Conservation (phyloP, 1,140 invertebrate genomes). For the Micrasema longulum region DNA sequence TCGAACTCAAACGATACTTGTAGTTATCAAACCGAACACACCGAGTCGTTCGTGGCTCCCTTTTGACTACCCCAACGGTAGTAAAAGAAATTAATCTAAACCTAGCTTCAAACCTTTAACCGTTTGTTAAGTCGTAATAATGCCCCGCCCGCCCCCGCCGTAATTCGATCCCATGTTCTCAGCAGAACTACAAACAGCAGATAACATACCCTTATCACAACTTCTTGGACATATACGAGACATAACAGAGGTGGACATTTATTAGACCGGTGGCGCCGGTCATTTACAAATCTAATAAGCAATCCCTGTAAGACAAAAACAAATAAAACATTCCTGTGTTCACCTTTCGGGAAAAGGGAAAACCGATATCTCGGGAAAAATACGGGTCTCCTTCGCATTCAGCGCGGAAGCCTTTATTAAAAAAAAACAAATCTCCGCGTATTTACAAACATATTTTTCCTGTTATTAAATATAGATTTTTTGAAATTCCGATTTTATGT, state of each 20-base stretch:
- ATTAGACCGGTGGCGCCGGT: constrained; percentile 20
- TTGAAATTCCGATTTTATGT: too few relatives aligned
- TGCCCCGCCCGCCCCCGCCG: too few relatives aligned
- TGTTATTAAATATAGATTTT: too few relatives aligned
- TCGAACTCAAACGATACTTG: too few relatives aligned
- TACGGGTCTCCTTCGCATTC: neutral
- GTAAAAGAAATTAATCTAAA: too few relatives aligned
- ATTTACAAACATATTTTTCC: neutral
- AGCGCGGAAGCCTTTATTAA: neutral
- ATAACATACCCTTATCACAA: constrained; percentile 27
- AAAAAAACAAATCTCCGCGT: neutral
- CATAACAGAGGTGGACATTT: constrained; percentile 37
- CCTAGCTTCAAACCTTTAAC: too few relatives aligned
- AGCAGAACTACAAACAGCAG: neutral
- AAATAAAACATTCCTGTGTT: constrained; percentile 28
- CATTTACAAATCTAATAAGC: constrained; percentile 42
- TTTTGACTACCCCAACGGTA: too few relatives aligned
- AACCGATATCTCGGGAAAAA: constrained; percentile 6
- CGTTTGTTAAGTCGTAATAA: too few relatives aligned
- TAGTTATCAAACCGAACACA: too few relatives aligned
- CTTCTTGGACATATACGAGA: constrained; percentile 19
- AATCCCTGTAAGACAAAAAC: constrained; percentile 28
- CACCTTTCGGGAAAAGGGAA: constrained; percentile 5
- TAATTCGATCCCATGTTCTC: too few relatives aligned
- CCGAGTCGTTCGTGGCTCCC: too few relatives aligned